Evolutionary conservation across 1,140 invertebrate genomes (phyloP), one percentile per base, ranked within the genome.

Genomic region (Sesamia nonagrioides): DNA sequence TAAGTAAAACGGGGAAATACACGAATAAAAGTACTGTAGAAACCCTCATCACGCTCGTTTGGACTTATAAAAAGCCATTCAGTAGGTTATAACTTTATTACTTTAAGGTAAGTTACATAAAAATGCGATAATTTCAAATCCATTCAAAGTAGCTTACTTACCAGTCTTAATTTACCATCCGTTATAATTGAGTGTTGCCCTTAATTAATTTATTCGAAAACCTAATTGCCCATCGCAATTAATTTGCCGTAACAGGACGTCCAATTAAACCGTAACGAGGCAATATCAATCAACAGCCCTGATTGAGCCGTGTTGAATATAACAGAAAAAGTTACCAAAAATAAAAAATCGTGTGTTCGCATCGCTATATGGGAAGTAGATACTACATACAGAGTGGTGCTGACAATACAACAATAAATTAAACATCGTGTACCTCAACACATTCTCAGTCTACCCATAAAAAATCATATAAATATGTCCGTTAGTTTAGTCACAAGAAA

Each of bases 151-250:
- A 27, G 27, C 13, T 33, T 54, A 72, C 69, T 72, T 72, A 56
- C 21, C 33, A 27, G 35, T 27, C 9, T 27, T 42, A 73, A 58
- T 58, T 60, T 60, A 73, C 71, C 71, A 21, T n/a, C 33, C 42
- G 27, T 68, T 21, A 56, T 68, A 77, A 77, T 77, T 56, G 75
- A 68, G 56, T 77, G 60, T 42, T 56, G 18, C 45, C 48, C 33
- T 52, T 77, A 68, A 68, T 77, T 68, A 77, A 77, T 68, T 63
- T 63, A 76, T 76, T 74, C 73, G 73, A 63, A 63, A 76, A 63
- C 58, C 73, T 76, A 76, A 76, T 76, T 76, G 60, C 17, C 48
- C 48, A 68, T 68, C 58, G 61, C 63, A 77, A 77, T 77, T 61
- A 77, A 77, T 77, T 56, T 77, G 17, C 11, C 61, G 56, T 58